phyloP scores from a whole-genome alignment of 1,140 invertebrate genomes.

The Theocolax elegans region DNA sequence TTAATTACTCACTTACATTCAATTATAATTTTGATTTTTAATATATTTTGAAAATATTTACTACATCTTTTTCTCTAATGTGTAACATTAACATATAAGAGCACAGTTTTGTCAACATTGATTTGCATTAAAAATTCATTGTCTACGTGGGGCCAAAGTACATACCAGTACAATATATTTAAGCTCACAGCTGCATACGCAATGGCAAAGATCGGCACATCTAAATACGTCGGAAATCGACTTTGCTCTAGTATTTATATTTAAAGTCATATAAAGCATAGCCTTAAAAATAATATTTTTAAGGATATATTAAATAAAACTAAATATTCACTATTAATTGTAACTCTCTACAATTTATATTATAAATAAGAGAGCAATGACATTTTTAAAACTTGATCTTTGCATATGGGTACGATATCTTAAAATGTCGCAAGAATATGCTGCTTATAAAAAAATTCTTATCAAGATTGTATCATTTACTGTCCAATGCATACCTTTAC shows the following conservation, averaged over 20 bases:
- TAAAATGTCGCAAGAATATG: slow-evolving; percentile 18
- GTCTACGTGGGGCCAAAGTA: slow-evolving; percentile 12
- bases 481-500: background rate
- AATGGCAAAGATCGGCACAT: slow-evolving; percentile 13
- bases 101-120: slow-evolving; percentile 34
- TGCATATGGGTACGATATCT: slow-evolving; percentile 19
- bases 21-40: slow-evolving; percentile 27
- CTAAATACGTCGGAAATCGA: background rate
- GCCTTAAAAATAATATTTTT: slow-evolving; percentile 8
- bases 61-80: slow-evolving; percentile 11
- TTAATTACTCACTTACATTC: background rate
- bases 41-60: slow-evolving; percentile 35
- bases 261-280: background rate
- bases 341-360: background rate
- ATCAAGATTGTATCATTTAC: slow-evolving; percentile 1
- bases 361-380: background rate
- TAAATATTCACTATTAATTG: background rate
- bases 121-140: slow-evolving; percentile 35
- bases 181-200: slow-evolving; percentile 24
- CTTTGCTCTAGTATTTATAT: background rate
- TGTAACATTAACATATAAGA: slow-evolving; percentile 34
- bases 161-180: slow-evolving; percentile 18
- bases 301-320: slow-evolving; percentile 12
- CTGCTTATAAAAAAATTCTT: background rate
- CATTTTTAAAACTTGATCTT: slow-evolving; percentile 2